phyloP scores from a whole-genome alignment of 2,113 vertebrate species.

The Pollimyrus isidori region DNA sequence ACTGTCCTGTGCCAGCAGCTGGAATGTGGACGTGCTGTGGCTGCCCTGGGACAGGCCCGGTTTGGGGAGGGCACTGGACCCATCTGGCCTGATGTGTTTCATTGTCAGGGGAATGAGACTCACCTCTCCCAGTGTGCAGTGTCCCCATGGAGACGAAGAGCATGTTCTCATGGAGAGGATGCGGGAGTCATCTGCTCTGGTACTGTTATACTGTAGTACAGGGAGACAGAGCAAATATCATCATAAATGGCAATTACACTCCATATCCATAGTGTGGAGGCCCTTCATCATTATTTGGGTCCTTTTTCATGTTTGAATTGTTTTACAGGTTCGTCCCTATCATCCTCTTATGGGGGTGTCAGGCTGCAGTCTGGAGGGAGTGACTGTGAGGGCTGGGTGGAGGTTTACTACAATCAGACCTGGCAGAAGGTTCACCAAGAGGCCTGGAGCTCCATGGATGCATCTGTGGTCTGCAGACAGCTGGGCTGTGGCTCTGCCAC shows the following conservation, averaged over 20 bases:
- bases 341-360: conserved; percentile 23
- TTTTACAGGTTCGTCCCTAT: conserved; percentile 21
- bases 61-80: conserved; percentile 24
- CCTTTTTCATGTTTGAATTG: not conserved
- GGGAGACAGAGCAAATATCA: not conserved
- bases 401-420: conserved; percentile 27
- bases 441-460: conserved; percentile 24
- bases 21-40: conserved; percentile 34
- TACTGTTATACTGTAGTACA: not conserved
- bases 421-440: conserved; percentile 32
- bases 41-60: conserved; percentile 21
- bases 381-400: conserved; percentile 29
- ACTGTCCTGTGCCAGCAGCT: conserved; percentile 38
- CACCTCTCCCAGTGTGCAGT: conserved; percentile 12
- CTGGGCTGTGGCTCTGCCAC: not conserved
- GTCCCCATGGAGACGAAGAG: not conserved
- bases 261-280: not conserved
- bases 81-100: conserved; percentile 33
- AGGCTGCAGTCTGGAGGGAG: conserved; percentile 24
- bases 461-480: conserved; percentile 27
- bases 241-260: not conserved
- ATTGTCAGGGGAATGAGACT: conserved; percentile 38
- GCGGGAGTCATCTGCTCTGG: conserved; percentile 27
- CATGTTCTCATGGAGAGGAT: conserved; percentile 21
- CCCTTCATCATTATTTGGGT: not conserved